A percentile compares a stretch with the other conserved stretches of the same genome.
These are phyloP conservation scores for Aphis gossypii DNA, from an alignment of 1,140 invertebrate species.

Conservation along the genomic window DNA sequence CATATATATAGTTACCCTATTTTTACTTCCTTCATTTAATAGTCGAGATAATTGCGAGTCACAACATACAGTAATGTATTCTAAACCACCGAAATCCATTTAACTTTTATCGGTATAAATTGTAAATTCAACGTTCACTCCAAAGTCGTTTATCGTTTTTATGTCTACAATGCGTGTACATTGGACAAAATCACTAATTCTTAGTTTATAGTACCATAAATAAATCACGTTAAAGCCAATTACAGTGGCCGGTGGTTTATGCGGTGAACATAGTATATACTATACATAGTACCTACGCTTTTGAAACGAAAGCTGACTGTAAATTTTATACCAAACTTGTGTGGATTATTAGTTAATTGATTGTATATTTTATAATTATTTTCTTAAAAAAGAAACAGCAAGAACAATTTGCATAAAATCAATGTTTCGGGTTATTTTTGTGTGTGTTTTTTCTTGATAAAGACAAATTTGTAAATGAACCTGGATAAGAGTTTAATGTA, in stretches of 20 bases:
- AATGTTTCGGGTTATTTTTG: not conserved
- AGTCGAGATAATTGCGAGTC: not conserved
- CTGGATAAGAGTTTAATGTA: not conserved
- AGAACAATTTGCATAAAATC: not conserved
- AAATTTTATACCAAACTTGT: not conserved
- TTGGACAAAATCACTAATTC: not conserved
- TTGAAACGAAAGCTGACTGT: not conserved
- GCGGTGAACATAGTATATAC: not conserved
- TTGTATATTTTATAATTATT: not conserved
- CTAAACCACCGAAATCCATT: not conserved
- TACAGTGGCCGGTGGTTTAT: not conserved
- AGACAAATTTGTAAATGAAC: not conserved
- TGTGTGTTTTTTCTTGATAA: not conserved
- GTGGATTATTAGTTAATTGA: not conserved
- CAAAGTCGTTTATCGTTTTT: conserved; percentile 2
- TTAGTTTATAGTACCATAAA: not conserved
- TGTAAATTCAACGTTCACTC: not conserved
- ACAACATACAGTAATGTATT: not conserved
- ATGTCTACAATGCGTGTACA: not conserved
- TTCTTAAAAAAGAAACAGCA: not conserved
- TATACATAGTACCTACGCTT: too few species aligned
- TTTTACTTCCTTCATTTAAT: not conserved
- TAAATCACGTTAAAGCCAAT: not conserved
- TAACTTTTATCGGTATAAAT: not conserved
- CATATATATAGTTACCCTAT: not conserved